Evolutionary conservation across 1,140 invertebrate species (phyloP).

Genomic region (Spodoptera litura): DNA sequence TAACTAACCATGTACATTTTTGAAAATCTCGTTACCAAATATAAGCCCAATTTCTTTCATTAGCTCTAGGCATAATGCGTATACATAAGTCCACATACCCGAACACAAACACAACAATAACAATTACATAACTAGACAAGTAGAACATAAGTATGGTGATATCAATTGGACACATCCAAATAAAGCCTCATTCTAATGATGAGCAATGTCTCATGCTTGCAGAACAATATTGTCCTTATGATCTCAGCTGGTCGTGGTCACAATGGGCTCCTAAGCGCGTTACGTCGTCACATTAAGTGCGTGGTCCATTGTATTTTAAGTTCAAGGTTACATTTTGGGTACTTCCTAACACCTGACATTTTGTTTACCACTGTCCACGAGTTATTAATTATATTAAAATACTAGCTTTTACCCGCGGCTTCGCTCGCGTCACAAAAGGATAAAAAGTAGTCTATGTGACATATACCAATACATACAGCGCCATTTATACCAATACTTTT

Average conservation of each 20-base stretch:
- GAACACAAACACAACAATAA: neutral
- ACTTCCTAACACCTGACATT: conserved; percentile 48
- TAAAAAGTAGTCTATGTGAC: no score
- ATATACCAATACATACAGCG: no score
- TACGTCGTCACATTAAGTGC: neutral
- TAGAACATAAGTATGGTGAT: neutral
- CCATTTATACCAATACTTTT: no score
- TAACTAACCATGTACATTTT: no score
- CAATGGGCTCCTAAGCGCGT: conserved; percentile 7
- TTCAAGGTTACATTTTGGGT: conserved; percentile 62
- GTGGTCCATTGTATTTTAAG: conserved; percentile 55
- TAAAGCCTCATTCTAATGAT: neutral
- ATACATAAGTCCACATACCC: no score
- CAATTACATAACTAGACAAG: neutral
- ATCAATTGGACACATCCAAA: conserved; percentile 3
- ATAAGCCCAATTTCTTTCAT: no score
- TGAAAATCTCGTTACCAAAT: no score
- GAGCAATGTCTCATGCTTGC: neutral
- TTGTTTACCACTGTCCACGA: neutral
- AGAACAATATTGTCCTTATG: conserved; percentile 15
- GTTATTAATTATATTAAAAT: neutral
- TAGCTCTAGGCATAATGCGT: no score
- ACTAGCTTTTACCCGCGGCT: no score
- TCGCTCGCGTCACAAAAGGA: no score
- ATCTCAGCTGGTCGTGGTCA: conserved; percentile 11